phyloP scores from a whole-genome alignment of 2,888 invertebrate species.

The Exocentrus adspersus region DNA sequence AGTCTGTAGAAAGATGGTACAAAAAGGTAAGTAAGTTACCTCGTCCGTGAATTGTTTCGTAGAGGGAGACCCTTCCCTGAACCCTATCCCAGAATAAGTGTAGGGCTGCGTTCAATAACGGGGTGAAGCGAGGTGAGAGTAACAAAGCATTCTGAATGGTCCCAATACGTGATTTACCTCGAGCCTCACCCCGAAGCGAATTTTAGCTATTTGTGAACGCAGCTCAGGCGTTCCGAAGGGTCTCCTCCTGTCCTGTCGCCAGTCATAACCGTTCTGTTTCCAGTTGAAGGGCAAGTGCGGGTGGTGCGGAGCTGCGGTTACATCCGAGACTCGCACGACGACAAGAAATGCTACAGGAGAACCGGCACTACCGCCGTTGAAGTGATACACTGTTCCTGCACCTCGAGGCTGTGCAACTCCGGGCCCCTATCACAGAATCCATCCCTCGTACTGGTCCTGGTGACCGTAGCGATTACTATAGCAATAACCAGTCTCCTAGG shows the following conservation, averaged over 20 bases:
- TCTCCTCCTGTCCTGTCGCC: no score
- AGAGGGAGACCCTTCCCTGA: no score
- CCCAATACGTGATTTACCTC: no score
- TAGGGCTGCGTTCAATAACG: no score
- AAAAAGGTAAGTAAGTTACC: constrained; percentile 60
- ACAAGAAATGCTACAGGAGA: constrained; percentile 73
- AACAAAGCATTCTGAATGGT: no score
- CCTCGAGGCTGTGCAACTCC: constrained; percentile 79
- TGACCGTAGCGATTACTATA: constrained; percentile 26
- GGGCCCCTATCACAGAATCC: constrained; percentile 54
- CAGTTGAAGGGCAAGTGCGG: constrained; percentile 80
- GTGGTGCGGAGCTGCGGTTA: constrained; percentile 87
- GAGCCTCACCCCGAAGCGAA: no score
- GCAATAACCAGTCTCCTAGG: constrained; percentile 28
- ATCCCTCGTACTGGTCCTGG: neutral
- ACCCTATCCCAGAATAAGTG: no score
- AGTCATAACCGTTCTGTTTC: constrained; percentile 57
- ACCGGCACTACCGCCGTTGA: constrained; percentile 80
- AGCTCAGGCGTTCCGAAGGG: no score
- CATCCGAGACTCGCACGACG: constrained; percentile 71
- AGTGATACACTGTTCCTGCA: constrained; percentile 82
- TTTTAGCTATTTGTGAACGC: no score
- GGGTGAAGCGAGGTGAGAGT: no score
- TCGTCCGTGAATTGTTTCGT: no score
- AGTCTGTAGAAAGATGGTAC: constrained; percentile 79